A percentile compares a stretch with the other conserved stretches of the same genome.
These are phyloP conservation scores for Cololabis saira DNA, from an alignment of 2,113 vertebrate species.

Conservation along the genomic window DNA sequence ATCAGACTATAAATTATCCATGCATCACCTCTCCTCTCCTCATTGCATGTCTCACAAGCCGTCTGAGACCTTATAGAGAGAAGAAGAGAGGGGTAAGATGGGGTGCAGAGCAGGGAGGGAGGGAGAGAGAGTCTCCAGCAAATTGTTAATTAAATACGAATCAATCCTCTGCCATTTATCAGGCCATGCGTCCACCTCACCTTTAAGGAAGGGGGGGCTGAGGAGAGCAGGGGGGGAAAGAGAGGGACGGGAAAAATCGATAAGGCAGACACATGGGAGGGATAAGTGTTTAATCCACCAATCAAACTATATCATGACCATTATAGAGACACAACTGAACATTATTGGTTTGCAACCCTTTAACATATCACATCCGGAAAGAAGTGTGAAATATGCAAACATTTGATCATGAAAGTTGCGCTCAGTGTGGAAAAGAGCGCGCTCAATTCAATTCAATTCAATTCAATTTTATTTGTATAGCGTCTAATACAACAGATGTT, in stretches of 20 bases:
- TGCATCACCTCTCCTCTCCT: slow-evolving; percentile 65
- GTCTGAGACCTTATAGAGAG: slow-evolving; percentile 69
- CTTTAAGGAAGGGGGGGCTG: slow-evolving; percentile 55
- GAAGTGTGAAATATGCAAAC: no score
- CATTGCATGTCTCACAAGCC: slow-evolving; percentile 64
- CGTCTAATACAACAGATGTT: no score
- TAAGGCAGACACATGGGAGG: slow-evolving; percentile 74
- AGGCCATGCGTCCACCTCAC: slow-evolving; percentile 80
- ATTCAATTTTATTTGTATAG: no score
- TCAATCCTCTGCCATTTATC: slow-evolving; percentile 94
- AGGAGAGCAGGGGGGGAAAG: slow-evolving; percentile 29
- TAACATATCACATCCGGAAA: slow-evolving; percentile 15
- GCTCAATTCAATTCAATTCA: no score
- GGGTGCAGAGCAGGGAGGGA: slow-evolving; percentile 53
- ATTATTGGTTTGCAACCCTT: slow-evolving; percentile 53
- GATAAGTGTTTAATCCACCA: slow-evolving; percentile 78
- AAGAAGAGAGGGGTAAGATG: slow-evolving; percentile 61
- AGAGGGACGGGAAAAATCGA: slow-evolving; percentile 61
- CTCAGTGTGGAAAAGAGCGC: no score
- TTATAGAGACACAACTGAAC: slow-evolving; percentile 68
- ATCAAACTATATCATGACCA: slow-evolving; percentile 79
- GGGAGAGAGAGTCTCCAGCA: slow-evolving; percentile 86
- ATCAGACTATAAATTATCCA: slow-evolving; percentile 82
- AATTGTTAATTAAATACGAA: slow-evolving; percentile 99
- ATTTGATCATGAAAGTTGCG: no score